Base-by-base conservation (phyloP, 2,113 vertebrate species). In the Microcebus tavaratra region DNA sequence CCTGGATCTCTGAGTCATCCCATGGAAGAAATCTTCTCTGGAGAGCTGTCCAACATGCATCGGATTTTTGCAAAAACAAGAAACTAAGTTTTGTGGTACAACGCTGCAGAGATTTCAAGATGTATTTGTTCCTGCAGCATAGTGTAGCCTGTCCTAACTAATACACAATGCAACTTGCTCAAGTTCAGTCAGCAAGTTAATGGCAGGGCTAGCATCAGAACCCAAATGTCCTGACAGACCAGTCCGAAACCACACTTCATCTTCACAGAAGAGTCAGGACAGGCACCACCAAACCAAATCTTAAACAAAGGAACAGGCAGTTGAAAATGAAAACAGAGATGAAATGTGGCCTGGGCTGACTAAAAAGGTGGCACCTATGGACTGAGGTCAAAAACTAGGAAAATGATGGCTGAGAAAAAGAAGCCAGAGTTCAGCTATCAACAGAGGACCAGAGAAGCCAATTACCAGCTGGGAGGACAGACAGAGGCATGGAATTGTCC, bases 151-250 rank as follows among this genome's bases (percentile, higher is more conserved):
- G 6, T 7, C 34, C 55, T 88, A 34, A 80, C 61, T 50, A 84
- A 83, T 3, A 50, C 2, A 39, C 31, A 18, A 88, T 85, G n/a
- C 45, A 83, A 61, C 48, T 81, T 27, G 25, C 53, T 90, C 48
- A 87, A 55, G n/a, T 88, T 80, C 13, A n/a, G 29, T 29, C 36
- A 88, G 70, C 59, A 89, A 88, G 29, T 81, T 57, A 82, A 70
- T n/a, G 25, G 42, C 31, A 81, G 70, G 94, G 27, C 3, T 8
- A 42, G 55, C 57, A 84, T 21, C 12, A 15, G 20, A 73, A 67
- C 9, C 53, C 23, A 76, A 21, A 5, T 90, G 31, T 87, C 36
- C 53, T 67, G 17, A 65, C 8, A 20, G 20, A 34, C 39, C 53
- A 13, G 14, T 23, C 36, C 8, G 70, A 12, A 50, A 7, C 12